phyloP scores from a whole-genome alignment of 2,888 invertebrate species.

The Dolomedes plantarius region DNA sequence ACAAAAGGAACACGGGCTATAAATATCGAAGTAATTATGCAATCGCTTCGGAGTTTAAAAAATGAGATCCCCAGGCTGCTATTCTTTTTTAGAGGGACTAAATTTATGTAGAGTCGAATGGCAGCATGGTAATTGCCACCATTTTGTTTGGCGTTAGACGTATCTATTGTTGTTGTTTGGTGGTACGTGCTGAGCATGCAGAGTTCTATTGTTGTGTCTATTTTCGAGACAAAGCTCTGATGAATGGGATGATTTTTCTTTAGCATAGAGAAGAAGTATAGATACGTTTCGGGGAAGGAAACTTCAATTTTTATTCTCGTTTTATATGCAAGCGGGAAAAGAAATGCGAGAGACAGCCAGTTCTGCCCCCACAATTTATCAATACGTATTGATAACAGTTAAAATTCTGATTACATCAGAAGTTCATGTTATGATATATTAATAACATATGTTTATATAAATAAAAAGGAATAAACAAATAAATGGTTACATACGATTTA shows the following conservation, averaged over 20 bases:
- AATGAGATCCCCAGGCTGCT: conserved; percentile 65
- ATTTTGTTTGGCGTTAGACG: conserved; percentile 33
- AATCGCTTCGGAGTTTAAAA: conserved; percentile 58
- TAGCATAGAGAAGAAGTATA: not conserved
- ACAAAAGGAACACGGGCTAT: conserved; percentile 43
- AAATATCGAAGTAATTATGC: conserved; percentile 66
- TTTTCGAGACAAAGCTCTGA: conserved; percentile 47
- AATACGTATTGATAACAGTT: no score
- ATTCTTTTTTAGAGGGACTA: conserved; percentile 46
- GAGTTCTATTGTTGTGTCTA: conserved; percentile 21
- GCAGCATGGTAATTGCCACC: conserved; percentile 54
- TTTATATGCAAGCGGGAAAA: not conserved
- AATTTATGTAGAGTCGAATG: conserved; percentile 60
- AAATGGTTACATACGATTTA: no score
- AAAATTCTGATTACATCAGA: no score
- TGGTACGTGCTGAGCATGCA: conserved; percentile 34
- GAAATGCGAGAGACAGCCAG: not conserved
- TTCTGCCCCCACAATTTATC: no score
- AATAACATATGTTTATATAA: no score
- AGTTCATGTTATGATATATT: no score
- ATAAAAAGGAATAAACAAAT: no score
- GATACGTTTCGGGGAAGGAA: conserved; percentile 1
- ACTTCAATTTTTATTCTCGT: not conserved
- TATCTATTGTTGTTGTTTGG: conserved; percentile 38
- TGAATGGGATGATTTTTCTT: conserved; percentile 35